Percentiles rank a stretch among this genome's conserved stretches.
phyloP scores from a whole-genome alignment of 2,888 invertebrate species.

The Tinea semifulvella region DNA sequence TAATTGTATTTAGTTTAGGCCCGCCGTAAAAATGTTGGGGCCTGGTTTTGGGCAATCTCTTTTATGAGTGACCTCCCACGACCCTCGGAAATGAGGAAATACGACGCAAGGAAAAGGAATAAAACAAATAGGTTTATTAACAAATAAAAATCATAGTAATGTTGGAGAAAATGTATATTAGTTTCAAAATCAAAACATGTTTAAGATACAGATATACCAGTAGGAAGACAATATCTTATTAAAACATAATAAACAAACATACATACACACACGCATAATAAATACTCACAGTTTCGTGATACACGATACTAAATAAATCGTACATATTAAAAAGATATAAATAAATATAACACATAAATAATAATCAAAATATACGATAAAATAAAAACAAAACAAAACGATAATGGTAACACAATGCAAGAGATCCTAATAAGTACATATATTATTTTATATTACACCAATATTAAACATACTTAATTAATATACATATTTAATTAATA shows the following conservation, averaged over 20 bases:
- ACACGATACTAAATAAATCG: slow-evolving; percentile 31
- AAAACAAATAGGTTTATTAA: too few species aligned
- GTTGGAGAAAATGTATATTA: too few species aligned
- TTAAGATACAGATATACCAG: background rate
- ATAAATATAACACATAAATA: slow-evolving; percentile 12
- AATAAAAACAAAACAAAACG: slow-evolving; percentile 18
- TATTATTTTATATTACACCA: too few species aligned
- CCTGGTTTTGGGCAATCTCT: too few species aligned
- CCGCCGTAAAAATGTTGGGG: too few species aligned
- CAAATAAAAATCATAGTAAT: too few species aligned
- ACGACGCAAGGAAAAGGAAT: too few species aligned
- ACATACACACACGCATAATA: slow-evolving; percentile 8
- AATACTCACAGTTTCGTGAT: slow-evolving; percentile 26
- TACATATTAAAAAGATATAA: slow-evolving; percentile 19
- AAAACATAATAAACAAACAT: background rate
- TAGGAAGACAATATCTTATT: background rate
- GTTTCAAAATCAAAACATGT: background rate
- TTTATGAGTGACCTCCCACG: too few species aligned
- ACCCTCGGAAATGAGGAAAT: too few species aligned
- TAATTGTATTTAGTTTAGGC: too few species aligned
- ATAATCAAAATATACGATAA: slow-evolving; percentile 19
- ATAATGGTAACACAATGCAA: slow-evolving; percentile 21
- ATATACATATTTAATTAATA: slow-evolving; percentile 16
- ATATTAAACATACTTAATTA: slow-evolving; percentile 22
- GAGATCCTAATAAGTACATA: too few species aligned